A percentile compares a stretch with the other conserved stretches of the same genome.
Evolutionary conservation across 2,797 vertebrate species (phyloP).

Genomic region (Phataginus tetradactyla): DNA sequence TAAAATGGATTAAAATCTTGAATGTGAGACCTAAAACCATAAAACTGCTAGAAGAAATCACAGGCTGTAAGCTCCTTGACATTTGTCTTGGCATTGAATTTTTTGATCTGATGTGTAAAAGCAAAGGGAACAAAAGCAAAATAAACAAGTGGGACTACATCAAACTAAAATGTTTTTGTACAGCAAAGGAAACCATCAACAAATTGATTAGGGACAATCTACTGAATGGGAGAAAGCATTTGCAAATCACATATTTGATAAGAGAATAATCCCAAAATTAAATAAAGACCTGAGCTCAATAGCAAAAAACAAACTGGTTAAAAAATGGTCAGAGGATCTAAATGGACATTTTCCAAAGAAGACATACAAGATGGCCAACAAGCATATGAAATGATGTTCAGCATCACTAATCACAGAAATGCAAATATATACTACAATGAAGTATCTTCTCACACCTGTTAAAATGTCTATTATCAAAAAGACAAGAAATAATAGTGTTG

Average conservation of each 20-base stretch:
- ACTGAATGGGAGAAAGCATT: background rate
- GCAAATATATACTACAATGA: background rate
- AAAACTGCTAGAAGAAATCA: background rate
- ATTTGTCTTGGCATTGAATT: background rate
- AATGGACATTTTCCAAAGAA: background rate
- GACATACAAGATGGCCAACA: background rate
- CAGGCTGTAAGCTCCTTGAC: background rate
- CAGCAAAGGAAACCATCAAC: background rate
- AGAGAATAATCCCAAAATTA: background rate
- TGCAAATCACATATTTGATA: background rate
- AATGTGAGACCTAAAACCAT: background rate
- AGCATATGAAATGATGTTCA: background rate
- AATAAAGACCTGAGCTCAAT: background rate
- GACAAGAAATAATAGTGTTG: background rate
- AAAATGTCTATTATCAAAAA: background rate
- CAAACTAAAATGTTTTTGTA: background rate
- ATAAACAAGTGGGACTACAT: background rate
- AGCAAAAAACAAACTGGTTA: background rate
- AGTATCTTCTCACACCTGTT: background rate
- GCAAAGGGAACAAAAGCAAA: background rate
- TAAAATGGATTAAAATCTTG: background rate
- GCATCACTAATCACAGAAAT: background rate
- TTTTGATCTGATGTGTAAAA: background rate
- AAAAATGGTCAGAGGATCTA: background rate
- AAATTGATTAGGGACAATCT: background rate